phyloP scores from a whole-genome alignment of 2,888 invertebrate species.

The Yponomeuta sedellus region DNA sequence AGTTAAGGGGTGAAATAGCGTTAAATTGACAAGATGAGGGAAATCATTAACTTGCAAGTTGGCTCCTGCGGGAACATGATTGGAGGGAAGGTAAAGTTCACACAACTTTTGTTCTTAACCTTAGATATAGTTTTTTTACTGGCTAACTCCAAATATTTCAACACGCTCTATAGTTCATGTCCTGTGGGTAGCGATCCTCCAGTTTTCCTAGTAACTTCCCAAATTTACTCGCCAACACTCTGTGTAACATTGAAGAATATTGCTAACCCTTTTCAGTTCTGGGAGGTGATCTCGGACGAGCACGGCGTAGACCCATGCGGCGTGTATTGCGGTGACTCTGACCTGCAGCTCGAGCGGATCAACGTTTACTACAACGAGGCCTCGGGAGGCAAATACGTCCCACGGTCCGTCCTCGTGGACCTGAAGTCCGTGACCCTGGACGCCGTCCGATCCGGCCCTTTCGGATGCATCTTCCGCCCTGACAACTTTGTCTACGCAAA shows the following conservation, averaged over 20 bases:
- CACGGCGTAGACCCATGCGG: conserved; percentile 80
- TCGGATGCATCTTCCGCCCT: conserved; percentile 82
- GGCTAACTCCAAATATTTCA: too few relatives aligned
- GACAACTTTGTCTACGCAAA: conserved; percentile 85
- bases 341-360: conserved; percentile 79
- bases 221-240: too few relatives aligned
- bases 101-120: not conserved
- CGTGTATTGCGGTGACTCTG: conserved; percentile 72
- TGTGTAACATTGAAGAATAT: too few relatives aligned
- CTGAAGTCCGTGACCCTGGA: conserved; percentile 82
- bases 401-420: conserved; percentile 79
- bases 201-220: too few relatives aligned
- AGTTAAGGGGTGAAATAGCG: not conserved
- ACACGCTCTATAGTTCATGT: too few relatives aligned
- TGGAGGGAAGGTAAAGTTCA: conserved; percentile 69
- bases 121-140: not conserved
- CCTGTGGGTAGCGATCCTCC: too few relatives aligned
- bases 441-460: conserved; percentile 76
- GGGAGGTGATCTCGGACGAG: conserved; percentile 83
- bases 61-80: conserved; percentile 83
- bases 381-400: conserved; percentile 69
- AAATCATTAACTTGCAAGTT: conserved; percentile 86
- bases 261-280: conserved; percentile 50
- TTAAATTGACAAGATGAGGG: conserved; percentile 78
- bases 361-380: conserved; percentile 81